Evolutionary conservation across 2,888 invertebrate species (phyloP).

Genomic region (Lottia scabra): DNA sequence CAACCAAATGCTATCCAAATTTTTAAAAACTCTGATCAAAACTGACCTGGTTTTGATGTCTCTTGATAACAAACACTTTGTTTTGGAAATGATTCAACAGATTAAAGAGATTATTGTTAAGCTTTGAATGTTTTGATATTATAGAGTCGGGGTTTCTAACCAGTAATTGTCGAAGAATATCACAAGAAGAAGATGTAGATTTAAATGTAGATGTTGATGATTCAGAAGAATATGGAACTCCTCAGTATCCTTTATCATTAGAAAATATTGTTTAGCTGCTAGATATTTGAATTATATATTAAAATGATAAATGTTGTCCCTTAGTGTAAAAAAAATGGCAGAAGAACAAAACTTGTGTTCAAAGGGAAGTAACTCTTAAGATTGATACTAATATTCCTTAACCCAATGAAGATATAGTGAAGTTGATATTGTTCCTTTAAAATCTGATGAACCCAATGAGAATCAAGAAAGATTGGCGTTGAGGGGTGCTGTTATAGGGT

Average conservation of each 20-base stretch:
- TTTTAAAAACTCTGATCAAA: too few species aligned
- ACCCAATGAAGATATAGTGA: constrained; percentile 70
- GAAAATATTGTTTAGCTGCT: neutral
- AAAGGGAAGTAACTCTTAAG: too few species aligned
- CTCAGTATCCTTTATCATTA: constrained; percentile 80
- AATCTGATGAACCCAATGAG: constrained; percentile 59
- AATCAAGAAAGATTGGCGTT: constrained; percentile 59
- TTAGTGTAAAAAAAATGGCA: too few species aligned
- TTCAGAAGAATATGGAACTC: constrained; percentile 83
- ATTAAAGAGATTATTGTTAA: too few species aligned
- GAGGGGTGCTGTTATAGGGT: constrained; percentile 62
- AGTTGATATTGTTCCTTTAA: constrained; percentile 74
- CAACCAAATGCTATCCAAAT: too few species aligned
- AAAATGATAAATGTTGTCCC: too few species aligned
- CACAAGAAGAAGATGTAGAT: constrained; percentile 80
- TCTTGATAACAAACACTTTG: too few species aligned
- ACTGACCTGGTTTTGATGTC: too few species aligned
- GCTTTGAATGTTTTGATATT: constrained; percentile 19
- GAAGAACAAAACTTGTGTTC: too few species aligned
- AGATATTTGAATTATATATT: too few species aligned
- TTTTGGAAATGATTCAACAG: too few species aligned
- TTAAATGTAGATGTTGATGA: constrained; percentile 90
- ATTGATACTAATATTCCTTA: constrained; percentile 24
- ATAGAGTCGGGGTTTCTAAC: constrained; percentile 64
- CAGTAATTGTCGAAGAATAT: constrained; percentile 50